Evolutionary conservation across 1,140 invertebrate species (phyloP).

Genomic region (Camponotus floridanus): DNA sequence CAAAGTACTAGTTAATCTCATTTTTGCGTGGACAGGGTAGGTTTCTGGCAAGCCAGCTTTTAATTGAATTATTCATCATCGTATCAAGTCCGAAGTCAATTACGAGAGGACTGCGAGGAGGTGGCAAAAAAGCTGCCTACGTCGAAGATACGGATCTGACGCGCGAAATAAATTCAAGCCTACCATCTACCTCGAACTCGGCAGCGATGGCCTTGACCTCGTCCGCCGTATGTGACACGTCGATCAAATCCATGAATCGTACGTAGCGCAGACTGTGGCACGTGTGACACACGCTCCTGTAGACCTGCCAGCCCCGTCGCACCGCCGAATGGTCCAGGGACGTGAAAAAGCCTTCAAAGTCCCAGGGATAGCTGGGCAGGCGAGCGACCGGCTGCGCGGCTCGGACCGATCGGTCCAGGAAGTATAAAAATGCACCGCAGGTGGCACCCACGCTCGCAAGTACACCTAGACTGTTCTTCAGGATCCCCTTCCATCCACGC

Average conservation of each 20-base stretch:
- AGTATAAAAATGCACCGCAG: slow-evolving; percentile 65
- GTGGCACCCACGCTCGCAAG: slow-evolving; percentile 38
- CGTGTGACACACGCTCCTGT: slow-evolving; percentile 98
- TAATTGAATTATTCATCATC: slow-evolving; percentile 27
- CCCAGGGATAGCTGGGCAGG: slow-evolving; percentile 94
- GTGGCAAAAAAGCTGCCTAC: neutral
- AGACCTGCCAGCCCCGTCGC: slow-evolving; percentile 98
- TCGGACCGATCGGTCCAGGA: slow-evolving; percentile 69
- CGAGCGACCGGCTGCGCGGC: slow-evolving; percentile 83
- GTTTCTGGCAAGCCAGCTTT: neutral
- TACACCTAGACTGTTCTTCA: neutral
- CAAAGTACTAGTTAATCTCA: neutral
- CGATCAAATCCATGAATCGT: slow-evolving; percentile 95
- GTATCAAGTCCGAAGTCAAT: neutral
- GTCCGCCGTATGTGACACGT: slow-evolving; percentile 94
- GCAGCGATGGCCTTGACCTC: slow-evolving; percentile 97
- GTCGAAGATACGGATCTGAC: neutral
- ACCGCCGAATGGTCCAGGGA: slow-evolving; percentile 95
- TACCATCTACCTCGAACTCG: slow-evolving; percentile 89
- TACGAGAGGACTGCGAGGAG: neutral
- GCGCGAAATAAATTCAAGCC: slow-evolving; percentile 25
- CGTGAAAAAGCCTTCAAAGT: slow-evolving; percentile 91
- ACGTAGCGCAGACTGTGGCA: slow-evolving; percentile 98
- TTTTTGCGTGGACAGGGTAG: slow-evolving; percentile 6
- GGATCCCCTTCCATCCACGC: neutral